A percentile compares a stretch with the other conserved stretches of the same genome.
These are phyloP conservation scores for Lasioglossum malachurum DNA, from an alignment of 2,888 invertebrate species.

Conservation along the genomic window DNA sequence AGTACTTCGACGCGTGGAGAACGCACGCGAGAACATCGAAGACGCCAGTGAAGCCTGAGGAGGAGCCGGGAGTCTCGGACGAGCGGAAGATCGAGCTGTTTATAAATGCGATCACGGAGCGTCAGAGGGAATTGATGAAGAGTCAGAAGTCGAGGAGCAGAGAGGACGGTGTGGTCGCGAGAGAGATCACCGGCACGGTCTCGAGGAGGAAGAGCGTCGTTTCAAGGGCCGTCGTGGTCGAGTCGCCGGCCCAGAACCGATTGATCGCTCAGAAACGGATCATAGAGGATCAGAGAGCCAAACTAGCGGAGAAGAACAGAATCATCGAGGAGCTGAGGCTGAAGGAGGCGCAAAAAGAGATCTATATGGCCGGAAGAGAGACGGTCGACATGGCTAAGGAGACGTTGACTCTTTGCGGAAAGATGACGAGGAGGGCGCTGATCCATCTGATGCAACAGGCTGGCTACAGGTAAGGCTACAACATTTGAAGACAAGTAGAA, in stretches of 20 bases:
- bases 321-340: slow-evolving; percentile 91
- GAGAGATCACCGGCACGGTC: not conserved
- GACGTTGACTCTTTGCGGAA: slow-evolving; percentile 85
- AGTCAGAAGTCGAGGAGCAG: slow-evolving; percentile 13
- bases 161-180: not conserved
- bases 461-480: slow-evolving; percentile 74
- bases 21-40: slow-evolving; percentile 47
- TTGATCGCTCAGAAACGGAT: slow-evolving; percentile 89
- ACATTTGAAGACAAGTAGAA: not conserved
- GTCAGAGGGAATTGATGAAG: slow-evolving; percentile 73
- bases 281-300: slow-evolving; percentile 90
- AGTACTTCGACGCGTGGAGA: slow-evolving; percentile 76
- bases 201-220: slow-evolving; percentile 22
- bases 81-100: slow-evolving; percentile 80
- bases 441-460: slow-evolving; percentile 79
- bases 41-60: slow-evolving; percentile 29
- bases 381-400: slow-evolving; percentile 87
- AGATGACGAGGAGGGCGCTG: slow-evolving; percentile 75
- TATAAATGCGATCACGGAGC: slow-evolving; percentile 77
- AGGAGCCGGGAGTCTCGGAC: slow-evolving; percentile 68
- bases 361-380: slow-evolving; percentile 84
- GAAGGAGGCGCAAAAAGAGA: slow-evolving; percentile 89
- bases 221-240: slow-evolving; percentile 50
- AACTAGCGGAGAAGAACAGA: slow-evolving; percentile 90
- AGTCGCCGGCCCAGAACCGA: slow-evolving; percentile 75